These are phyloP conservation scores for Okapia johnstoni DNA, from an alignment of 2,113 vertebrate species.

Conservation along the genomic window DNA sequence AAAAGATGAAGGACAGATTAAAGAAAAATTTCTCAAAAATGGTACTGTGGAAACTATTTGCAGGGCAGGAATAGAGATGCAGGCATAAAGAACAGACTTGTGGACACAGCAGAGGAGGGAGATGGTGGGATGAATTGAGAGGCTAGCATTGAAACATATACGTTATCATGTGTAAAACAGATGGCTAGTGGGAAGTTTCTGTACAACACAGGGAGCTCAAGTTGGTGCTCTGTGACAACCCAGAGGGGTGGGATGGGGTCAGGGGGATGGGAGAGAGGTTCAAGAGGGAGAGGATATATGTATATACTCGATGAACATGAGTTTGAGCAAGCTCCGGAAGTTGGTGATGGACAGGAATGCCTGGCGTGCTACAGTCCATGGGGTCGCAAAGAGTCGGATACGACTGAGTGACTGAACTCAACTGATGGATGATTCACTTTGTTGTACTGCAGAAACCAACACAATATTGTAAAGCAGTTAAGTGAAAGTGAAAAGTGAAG, in stretches of 20 bases:
- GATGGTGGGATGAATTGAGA: not conserved
- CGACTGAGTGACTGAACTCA: not conserved
- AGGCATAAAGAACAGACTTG: not conserved
- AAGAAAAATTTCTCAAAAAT: not conserved
- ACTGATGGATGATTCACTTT: not conserved
- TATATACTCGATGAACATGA: not conserved
- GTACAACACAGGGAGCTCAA: not conserved
- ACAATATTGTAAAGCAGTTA: not conserved
- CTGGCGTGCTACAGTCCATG: not conserved
- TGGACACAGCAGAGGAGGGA: not conserved
- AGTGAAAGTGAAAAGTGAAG: too few species aligned
- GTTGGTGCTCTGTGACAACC: not conserved
- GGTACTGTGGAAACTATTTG: not conserved
- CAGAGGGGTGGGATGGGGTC: not conserved
- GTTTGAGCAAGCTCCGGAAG: not conserved
- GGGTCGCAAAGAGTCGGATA: not conserved
- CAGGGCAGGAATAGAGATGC: not conserved
- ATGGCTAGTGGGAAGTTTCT: not conserved
- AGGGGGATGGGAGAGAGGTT: not conserved
- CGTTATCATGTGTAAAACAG: accelerated
- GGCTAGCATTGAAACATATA: not conserved
- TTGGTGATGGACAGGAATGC: not conserved
- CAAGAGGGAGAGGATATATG: not conserved
- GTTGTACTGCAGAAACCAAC: not conserved
- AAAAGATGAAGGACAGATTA: not conserved